Evolutionary conservation across 2,113 vertebrate genomes (phyloP), one percentile per base, ranked within the genome.

Genomic region (Otocyon megalotis): DNA sequence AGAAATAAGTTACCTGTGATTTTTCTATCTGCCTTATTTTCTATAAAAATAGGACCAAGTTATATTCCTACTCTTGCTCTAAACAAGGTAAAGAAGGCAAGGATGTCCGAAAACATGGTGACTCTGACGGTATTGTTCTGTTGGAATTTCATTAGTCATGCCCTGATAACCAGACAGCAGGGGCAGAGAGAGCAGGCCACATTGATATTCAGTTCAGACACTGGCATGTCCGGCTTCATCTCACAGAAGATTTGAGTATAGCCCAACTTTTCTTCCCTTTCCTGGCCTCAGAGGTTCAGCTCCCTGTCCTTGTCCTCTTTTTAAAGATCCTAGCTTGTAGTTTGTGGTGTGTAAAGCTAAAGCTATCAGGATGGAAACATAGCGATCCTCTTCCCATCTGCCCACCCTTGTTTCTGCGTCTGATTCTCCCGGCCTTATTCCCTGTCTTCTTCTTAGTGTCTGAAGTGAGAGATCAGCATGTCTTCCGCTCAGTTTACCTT

Each of bases 101-200:
- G 84, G 15, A 19, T 93, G 19, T 87, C 65, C 81, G 71, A 35
- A 97, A 67, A 72, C n/a, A 58, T 22, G 74, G 67, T 54, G 54
- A 74, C 30, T 91, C 58, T 94, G 53, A 53, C 54, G 80, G 22
- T 30, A 56, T 80, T 93, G 86, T 94, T 96, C 35, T 48, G 20
- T 72, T 88, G 96, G 88, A 88, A 96, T 96, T 88, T 88, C 82
- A 89, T 95, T 95, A 90, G 93, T 94, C 93, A 26, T 91, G 94
- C 96, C n/a, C 93, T 82, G 91, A 89, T 86, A 80, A 94, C 35
- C 82, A 91, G 91, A 67, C 53, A 24, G 77, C 85, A 77, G 71
- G 95, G 62, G 77, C 86, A 92, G 83, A 84, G 62, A 37, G 71
- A 54, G 9, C 32, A 74, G 50, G 83, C 56, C 65, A 48, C 85